Evolutionary conservation across 2,888 invertebrate genomes (phyloP), one percentile per base, ranked within the genome.

Genomic region (Acronicta aceris): DNA sequence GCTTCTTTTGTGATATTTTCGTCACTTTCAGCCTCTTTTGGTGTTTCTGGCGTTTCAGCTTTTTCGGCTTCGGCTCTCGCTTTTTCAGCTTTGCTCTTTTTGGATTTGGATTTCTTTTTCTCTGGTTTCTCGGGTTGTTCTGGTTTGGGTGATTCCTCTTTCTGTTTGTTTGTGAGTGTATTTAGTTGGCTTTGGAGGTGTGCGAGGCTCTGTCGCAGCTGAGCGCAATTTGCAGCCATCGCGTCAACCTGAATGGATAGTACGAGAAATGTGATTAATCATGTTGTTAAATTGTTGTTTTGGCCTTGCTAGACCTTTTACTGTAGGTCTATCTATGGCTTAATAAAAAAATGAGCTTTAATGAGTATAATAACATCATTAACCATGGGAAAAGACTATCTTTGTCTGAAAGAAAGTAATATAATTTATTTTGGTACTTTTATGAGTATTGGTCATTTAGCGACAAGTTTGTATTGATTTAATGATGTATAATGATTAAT

Each of bases 141-240:
- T 1, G 82, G 81, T 76, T 92, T 93, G 0, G 90, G 81, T 0
- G 92, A 75, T 17, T 90, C 93, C 30, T 90, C 89, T 3, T 72
- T 82, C 54, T 89, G 86, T 65, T 87, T 87, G 51, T 81, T 90
- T 1, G 93, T 92, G 12, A 95, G 81, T 0, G 89, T 90, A 70
- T 95, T 95, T 66, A 96, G 86, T 81, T 96, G 95, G 46, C 88
- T 95, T 70, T 96, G 96, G 10, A 96, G 83, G 66, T 95, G 95
- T 1, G 95, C 95, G n/a, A 96, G 84, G 21, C 95, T 95, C 78
- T 96, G 95, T 56, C 95, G 94, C 0, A 96, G 84, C 65, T 96
- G 95, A 0, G 95, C 95, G 75, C 96, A 96, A 77, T 95, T 96
- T 0, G 95, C 95, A 0, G 95, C 93, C 96, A 96, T 96, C 6